Base-by-base conservation (phyloP, 1,140 invertebrate species). In the Drosophila mauritiana region DNA sequence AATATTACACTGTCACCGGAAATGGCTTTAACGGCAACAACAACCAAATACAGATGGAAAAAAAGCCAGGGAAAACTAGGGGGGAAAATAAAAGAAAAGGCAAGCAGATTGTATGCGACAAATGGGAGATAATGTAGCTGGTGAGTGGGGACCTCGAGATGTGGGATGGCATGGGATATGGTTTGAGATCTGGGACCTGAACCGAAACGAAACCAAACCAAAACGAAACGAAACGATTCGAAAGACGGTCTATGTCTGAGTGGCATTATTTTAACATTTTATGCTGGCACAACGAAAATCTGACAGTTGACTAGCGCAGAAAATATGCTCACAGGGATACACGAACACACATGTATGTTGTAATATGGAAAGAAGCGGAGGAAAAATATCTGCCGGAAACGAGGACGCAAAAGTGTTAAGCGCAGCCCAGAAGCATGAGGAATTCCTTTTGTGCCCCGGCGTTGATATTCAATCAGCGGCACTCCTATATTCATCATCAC, bases 261-360 rank as follows among this genome's bases (percentile, higher is more conserved):
- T 70, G 85, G 84, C 84, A 89, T 89, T 89, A 89, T 89, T 89
- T 89, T 90, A 89, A 89, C 85, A 89, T 90, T 89, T 89, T 84
- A 84, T 90, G 84, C 84, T 89, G 80, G 84, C 84, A 89, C 80
- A 88, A 89, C 80, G 84, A 74, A 90, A 89, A 89, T 89, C 84
- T 89, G 84, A 89, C 84, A 89, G 84, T 89, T 89, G 84, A 84
- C 80, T 89, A 89, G 84, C 85, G 80, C 69, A 75, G 42, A 80
- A 89, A 89, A 84, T 88, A 88, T 88, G 84, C 84, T 89, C 76
- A 65, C 43, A 48, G 37, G 64, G 61, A 73, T 56, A 58, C 20
- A 49, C 1, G 15, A 4, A 8, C 7, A 3, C 13, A 20, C 20
- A 22, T 22, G 20, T 34, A 36, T 17, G 43, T 12, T 2, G 12